A percentile compares a stretch with the other conserved stretches of the same genome.
Evolutionary conservation across 2,888 invertebrate species (phyloP).

Genomic region (Drepana falcataria): DNA sequence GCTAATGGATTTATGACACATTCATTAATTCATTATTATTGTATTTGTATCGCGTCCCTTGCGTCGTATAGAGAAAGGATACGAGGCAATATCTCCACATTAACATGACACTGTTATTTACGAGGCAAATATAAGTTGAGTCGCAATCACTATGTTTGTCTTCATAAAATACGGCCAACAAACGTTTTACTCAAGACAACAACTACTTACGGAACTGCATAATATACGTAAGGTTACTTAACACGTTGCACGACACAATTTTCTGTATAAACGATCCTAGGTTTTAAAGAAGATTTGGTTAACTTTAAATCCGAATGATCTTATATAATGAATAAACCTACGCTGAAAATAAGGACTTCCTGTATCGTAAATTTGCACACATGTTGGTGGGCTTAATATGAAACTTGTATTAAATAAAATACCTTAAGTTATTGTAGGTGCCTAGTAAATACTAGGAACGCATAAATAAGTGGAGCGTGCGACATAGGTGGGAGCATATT

Average conservation of each 20-base stretch:
- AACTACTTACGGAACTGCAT: too few species aligned
- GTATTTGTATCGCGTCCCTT: slow-evolving; percentile 2
- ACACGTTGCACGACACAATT: too few species aligned
- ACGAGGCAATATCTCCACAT: background rate
- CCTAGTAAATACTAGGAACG: slow-evolving; percentile 44
- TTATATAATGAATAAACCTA: too few species aligned
- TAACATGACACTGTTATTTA: slow-evolving; percentile 1
- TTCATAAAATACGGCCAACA: background rate
- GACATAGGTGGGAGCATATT: slow-evolving; percentile 59
- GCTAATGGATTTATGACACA: slow-evolving; percentile 4
- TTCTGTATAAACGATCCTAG: too few species aligned
- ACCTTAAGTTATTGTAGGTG: slow-evolving; percentile 37
- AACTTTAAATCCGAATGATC: too few species aligned
- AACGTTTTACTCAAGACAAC: background rate
- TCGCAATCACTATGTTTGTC: background rate
- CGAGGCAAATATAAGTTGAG: background rate
- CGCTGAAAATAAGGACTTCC: background rate
- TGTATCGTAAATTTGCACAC: background rate
- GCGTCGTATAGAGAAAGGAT: background rate
- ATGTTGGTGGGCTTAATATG: background rate
- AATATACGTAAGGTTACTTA: too few species aligned
- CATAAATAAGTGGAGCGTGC: slow-evolving; percentile 51
- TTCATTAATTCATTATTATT: slow-evolving; percentile 4
- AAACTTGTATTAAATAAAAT: slow-evolving; percentile 22
- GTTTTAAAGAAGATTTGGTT: too few species aligned